Evolutionary conservation across 1,140 invertebrate species (phyloP).

Genomic region (Heliconius eleuchia): DNA sequence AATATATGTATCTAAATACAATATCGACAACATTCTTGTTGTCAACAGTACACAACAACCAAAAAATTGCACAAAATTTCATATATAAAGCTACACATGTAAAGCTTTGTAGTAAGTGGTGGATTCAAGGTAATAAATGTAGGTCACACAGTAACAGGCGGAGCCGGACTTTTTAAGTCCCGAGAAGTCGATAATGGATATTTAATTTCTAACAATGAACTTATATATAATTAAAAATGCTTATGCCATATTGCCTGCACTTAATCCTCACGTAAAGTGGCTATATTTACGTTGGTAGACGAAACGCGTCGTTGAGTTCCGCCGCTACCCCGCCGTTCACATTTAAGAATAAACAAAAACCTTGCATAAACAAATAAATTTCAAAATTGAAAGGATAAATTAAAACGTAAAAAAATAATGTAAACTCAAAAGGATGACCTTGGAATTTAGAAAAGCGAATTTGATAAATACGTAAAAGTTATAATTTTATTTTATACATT

Average conservation of each 20-base stretch:
- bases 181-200: neutral
- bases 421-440: neutral
- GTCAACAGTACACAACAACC: neutral
- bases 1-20: neutral
- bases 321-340: too few relatives aligned
- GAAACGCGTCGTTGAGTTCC: too few relatives aligned
- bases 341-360: too few relatives aligned
- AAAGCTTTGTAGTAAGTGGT: conserved; percentile 16
- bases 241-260: neutral
- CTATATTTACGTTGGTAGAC: too few relatives aligned
- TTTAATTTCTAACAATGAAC: neutral
- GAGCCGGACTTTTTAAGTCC: conserved; percentile 14
- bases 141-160: conserved; percentile 33
- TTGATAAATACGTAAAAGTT: neutral
- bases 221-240: neutral
- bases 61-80: neutral
- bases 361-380: too few relatives aligned
- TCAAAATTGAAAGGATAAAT: too few relatives aligned
- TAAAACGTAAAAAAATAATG: too few relatives aligned
- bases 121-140: conserved; percentile 14
- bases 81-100: neutral
- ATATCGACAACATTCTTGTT: neutral
- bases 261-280: too few relatives aligned
- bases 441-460: neutral
- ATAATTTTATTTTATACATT: too few relatives aligned